These are phyloP conservation scores for Selenia dentaria DNA, from an alignment of 2,888 invertebrate genomes.

Conservation along the genomic window DNA sequence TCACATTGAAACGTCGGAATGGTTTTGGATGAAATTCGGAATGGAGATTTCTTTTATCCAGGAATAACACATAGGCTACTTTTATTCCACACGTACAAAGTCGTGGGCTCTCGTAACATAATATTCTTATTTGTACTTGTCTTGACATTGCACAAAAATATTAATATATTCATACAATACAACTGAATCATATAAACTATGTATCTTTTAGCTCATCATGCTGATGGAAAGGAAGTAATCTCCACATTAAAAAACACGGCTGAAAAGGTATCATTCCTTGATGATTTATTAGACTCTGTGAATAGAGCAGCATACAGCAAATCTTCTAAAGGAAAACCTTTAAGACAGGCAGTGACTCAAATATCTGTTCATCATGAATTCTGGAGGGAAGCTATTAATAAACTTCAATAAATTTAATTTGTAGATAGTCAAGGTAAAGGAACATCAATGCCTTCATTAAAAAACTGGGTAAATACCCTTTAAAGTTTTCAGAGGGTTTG, in stretches of 20 bases:
- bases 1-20: too few relatives aligned
- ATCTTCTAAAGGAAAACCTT: neutral
- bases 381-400: neutral
- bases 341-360: neutral
- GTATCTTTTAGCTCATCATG: neutral
- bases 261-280: neutral
- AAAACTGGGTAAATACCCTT: constrained; percentile 16
- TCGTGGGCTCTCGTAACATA: too few relatives aligned
- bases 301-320: neutral
- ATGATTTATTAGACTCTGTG: neutral
- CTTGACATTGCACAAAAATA: too few relatives aligned
- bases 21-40: too few relatives aligned
- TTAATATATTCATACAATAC: neutral
- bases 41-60: too few relatives aligned
- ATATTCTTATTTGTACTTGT: too few relatives aligned
- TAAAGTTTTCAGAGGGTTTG: too few relatives aligned
- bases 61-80: too few relatives aligned
- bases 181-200: neutral
- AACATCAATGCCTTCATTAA: neutral
- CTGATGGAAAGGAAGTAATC: neutral
- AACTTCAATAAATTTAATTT: neutral
- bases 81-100: too few relatives aligned
- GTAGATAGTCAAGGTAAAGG: neutral
- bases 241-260: neutral
- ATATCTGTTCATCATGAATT: neutral